A percentile compares a stretch with the other conserved stretches of the same genome.
Conservation (phyloP, 2,888 invertebrate genomes). For the Drosophila incognita region DNA sequence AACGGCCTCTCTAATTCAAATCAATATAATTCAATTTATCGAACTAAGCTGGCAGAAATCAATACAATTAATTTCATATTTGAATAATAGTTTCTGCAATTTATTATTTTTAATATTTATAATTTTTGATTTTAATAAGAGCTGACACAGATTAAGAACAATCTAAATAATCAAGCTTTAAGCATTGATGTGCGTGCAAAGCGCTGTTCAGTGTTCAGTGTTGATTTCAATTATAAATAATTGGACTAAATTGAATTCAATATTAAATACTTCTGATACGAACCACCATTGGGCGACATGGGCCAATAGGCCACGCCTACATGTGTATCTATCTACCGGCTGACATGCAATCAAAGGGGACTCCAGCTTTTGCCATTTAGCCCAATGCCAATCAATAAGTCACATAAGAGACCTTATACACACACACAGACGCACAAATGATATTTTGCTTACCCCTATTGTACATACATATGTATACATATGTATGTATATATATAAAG, state of each 20-base stretch:
- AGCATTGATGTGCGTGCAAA: background rate
- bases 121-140: background rate
- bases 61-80: too few species aligned
- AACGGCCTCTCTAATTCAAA: too few species aligned
- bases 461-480: background rate
- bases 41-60: too few species aligned
- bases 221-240: slow-evolving; percentile 28
- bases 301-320: background rate
- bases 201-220: background rate
- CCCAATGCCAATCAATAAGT: slow-evolving; percentile 76
- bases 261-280: slow-evolving; percentile 25
- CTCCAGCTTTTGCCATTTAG: slow-evolving; percentile 57
- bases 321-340: slow-evolving; percentile 20
- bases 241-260: slow-evolving; percentile 23
- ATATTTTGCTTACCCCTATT: slow-evolving; percentile 19
- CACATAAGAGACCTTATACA: slow-evolving; percentile 41
- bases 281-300: slow-evolving; percentile 24
- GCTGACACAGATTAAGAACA: background rate
- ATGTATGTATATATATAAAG: background rate
- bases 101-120: too few species aligned
- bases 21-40: too few species aligned
- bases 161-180: background rate
- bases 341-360: slow-evolving; percentile 65
- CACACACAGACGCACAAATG: slow-evolving; percentile 4
- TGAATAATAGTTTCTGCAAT: too few species aligned